Conservation (phyloP, 1,140 invertebrate genomes). For the Bombus vancouverensis region DNA sequence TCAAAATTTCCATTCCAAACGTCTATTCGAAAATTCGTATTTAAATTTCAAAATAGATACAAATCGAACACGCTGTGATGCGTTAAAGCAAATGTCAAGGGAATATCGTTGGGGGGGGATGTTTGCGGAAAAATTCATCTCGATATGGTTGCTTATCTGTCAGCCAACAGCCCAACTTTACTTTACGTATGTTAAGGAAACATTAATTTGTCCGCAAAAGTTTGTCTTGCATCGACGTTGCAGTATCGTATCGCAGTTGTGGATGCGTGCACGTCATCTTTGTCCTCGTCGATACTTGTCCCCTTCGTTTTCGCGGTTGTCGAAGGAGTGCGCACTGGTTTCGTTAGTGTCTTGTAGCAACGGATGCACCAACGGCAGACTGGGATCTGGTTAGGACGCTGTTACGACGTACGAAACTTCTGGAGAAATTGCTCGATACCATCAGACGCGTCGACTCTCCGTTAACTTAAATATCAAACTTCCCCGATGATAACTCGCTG, state of each 20-base stretch:
- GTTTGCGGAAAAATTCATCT: not conserved
- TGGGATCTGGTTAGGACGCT: no score
- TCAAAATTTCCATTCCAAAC: no score
- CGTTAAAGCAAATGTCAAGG: not conserved
- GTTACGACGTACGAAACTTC: not conserved
- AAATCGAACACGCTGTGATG: not conserved
- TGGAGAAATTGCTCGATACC: not conserved
- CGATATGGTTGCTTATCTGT: constrained; percentile 3
- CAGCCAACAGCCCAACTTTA: not conserved
- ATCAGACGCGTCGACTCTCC: not conserved
- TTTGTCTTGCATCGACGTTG: not conserved
- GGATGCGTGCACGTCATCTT: not conserved
- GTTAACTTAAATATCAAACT: constrained; percentile 48
- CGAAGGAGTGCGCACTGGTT: not conserved
- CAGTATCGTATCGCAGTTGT: constrained; percentile 1
- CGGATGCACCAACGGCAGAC: not conserved
- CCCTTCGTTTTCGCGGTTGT: not conserved
- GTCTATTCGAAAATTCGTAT: not conserved
- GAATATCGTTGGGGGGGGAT: not conserved
- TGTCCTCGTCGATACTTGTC: not conserved
- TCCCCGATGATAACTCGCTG: constrained; percentile 19
- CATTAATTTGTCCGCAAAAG: constrained; percentile 29
- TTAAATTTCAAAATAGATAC: not conserved
- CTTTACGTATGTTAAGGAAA: constrained; percentile 28
- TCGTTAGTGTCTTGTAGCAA: not conserved